Evolutionary conservation across 2,113 vertebrate genomes (phyloP).

Genomic region (Delphinus delphis): DNA sequence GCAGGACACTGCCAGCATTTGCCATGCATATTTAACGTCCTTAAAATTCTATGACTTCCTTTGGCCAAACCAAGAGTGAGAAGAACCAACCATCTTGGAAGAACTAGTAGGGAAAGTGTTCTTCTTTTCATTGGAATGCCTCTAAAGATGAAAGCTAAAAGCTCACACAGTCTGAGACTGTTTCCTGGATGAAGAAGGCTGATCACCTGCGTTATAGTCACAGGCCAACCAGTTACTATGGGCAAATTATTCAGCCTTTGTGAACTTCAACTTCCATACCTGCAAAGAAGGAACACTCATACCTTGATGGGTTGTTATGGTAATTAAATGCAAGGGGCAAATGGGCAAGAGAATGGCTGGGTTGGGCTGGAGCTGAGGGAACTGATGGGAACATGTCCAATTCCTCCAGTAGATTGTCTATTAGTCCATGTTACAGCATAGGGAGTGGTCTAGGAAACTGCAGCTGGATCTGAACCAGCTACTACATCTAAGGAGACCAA

Average conservation of each 20-base stretch:
- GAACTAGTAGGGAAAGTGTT: not conserved
- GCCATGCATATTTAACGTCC: slow-evolving; percentile 35
- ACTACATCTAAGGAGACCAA: not conserved
- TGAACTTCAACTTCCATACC: not conserved
- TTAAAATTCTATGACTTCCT: slow-evolving; percentile 43
- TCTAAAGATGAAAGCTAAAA: slow-evolving; percentile 13
- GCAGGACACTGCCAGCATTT: not conserved
- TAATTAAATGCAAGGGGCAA: not conserved
- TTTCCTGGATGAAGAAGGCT: not conserved
- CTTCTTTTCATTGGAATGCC: not conserved
- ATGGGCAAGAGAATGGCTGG: not conserved
- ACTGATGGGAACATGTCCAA: not conserved
- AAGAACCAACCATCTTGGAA: not conserved
- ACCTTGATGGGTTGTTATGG: not conserved
- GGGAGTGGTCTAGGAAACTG: not conserved
- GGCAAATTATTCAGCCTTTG: not conserved
- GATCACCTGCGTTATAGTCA: not conserved
- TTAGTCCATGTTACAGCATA: not conserved
- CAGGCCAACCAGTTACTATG: not conserved
- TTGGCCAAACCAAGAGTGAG: not conserved
- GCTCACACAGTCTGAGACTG: not conserved
- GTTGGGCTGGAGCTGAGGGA: not conserved
- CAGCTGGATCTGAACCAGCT: not conserved
- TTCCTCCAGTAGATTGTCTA: not conserved
- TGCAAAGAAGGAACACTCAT: not conserved